These are phyloP conservation scores for Apeira syringaria DNA, from an alignment of 2,888 invertebrate genomes.

Conservation along the genomic window DNA sequence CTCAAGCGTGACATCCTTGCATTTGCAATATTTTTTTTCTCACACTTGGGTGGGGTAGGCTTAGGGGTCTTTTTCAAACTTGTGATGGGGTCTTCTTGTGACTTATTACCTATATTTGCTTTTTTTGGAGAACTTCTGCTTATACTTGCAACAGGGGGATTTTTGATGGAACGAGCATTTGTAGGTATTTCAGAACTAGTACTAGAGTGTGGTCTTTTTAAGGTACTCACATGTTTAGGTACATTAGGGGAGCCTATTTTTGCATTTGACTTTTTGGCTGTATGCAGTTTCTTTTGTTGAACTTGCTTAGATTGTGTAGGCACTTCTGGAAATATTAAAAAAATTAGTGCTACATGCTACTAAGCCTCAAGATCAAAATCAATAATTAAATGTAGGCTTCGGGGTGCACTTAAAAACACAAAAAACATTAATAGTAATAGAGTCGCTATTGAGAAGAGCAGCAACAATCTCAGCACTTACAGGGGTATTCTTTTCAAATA, in stretches of 20 bases:
- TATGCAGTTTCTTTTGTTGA: conserved; percentile 29
- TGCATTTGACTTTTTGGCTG: conserved; percentile 31
- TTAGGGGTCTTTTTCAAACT: conserved; percentile 21
- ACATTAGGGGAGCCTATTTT: not conserved
- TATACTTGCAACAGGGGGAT: too few species aligned
- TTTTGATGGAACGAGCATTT: not conserved
- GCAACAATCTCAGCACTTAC: too few species aligned
- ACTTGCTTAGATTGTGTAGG: conserved; percentile 37
- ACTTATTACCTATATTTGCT: not conserved
- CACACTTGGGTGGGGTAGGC: conserved; percentile 38
- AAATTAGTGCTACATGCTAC: too few species aligned
- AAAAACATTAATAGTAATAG: too few species aligned
- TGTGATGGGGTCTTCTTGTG: not conserved
- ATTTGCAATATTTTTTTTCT: conserved; percentile 56
- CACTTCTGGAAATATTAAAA: conserved; percentile 11
- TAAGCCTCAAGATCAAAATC: too few species aligned
- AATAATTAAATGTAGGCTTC: too few species aligned
- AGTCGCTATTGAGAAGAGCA: too few species aligned
- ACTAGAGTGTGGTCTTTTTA: not conserved
- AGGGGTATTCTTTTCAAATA: too few species aligned
- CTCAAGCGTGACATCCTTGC: conserved; percentile 43
- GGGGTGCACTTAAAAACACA: too few species aligned
- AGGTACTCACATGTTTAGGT: not conserved
- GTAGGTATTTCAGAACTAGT: not conserved
- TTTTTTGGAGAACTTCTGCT: conserved; percentile 1